These are phyloP conservation scores for Drosophila elegans DNA, from an alignment of 1,140 invertebrate genomes.

Conservation along the genomic window DNA sequence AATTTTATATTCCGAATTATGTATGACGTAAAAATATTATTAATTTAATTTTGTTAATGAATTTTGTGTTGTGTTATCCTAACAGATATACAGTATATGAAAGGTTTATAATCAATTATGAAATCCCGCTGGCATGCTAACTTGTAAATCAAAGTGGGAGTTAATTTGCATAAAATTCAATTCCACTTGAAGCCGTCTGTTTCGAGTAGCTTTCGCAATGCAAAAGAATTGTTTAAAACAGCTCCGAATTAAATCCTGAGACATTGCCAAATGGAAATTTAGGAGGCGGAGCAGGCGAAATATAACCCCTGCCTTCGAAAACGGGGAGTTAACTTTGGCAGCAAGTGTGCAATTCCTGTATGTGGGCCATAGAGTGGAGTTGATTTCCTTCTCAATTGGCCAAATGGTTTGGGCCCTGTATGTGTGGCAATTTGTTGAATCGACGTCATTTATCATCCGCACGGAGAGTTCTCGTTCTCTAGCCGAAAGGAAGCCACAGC, in stretches of 20 bases:
- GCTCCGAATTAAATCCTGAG: slow-evolving; percentile 38
- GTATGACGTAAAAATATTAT: too few species aligned
- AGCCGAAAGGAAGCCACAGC: slow-evolving; percentile 34
- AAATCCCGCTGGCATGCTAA: slow-evolving; percentile 15
- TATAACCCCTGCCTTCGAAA: neutral
- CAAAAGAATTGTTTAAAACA: slow-evolving; percentile 46
- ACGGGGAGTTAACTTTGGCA: slow-evolving; percentile 15
- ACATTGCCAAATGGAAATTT: slow-evolving; percentile 24
- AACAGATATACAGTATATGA: neutral
- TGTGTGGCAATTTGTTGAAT: slow-evolving; percentile 73
- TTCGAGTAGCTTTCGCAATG: slow-evolving; percentile 15
- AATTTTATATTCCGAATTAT: too few species aligned
- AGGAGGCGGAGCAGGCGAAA: slow-evolving; percentile 10
- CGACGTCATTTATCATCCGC: slow-evolving; percentile 80
- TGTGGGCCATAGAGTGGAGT: slow-evolving; percentile 37
- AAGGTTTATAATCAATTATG: slow-evolving; percentile 22
- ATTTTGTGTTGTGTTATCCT: too few species aligned
- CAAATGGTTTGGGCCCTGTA: slow-evolving; percentile 56
- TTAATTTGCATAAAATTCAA: slow-evolving; percentile 34
- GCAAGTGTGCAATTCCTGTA: slow-evolving; percentile 21
- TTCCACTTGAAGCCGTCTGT: slow-evolving; percentile 7
- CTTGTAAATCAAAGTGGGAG: slow-evolving; percentile 15
- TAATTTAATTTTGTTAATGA: too few species aligned
- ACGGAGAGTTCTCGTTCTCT: slow-evolving; percentile 36
- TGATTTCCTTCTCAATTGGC: slow-evolving; percentile 77